Conservation (phyloP, 2,113 vertebrate species). For the Rhinoderma darwinii region DNA sequence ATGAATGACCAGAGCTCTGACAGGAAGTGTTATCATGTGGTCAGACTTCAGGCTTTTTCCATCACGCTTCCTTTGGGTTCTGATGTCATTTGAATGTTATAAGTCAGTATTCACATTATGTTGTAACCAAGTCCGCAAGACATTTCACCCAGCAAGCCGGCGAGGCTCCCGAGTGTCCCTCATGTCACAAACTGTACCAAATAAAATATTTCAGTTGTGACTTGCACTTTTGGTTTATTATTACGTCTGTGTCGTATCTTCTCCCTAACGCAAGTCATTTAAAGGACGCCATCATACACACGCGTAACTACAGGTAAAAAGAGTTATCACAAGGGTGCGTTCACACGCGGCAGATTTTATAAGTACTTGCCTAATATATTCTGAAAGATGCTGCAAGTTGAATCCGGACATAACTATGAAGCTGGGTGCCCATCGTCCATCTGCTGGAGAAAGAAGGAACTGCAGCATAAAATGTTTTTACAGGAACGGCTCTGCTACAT, state of each 20-base stretch:
- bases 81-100: background rate
- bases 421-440: background rate
- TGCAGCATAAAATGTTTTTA: background rate
- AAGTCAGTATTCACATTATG: constrained; percentile 12
- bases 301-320: background rate
- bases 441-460: background rate
- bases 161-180: background rate
- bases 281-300: background rate
- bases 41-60: too few relatives aligned
- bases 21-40: too few relatives aligned
- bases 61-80: too few relatives aligned
- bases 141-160: background rate
- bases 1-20: background rate
- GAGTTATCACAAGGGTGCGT: background rate
- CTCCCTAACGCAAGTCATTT: background rate
- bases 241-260: background rate
- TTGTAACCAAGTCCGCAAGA: background rate
- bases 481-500: background rate
- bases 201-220: constrained; percentile 26
- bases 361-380: background rate
- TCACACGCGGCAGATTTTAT: too few relatives aligned
- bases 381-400: background rate
- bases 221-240: background rate
- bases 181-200: background rate
- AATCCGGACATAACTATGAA: too few relatives aligned